phyloP scores from a whole-genome alignment of 2,888 invertebrate species.

The Odontocerum albicorne region DNA sequence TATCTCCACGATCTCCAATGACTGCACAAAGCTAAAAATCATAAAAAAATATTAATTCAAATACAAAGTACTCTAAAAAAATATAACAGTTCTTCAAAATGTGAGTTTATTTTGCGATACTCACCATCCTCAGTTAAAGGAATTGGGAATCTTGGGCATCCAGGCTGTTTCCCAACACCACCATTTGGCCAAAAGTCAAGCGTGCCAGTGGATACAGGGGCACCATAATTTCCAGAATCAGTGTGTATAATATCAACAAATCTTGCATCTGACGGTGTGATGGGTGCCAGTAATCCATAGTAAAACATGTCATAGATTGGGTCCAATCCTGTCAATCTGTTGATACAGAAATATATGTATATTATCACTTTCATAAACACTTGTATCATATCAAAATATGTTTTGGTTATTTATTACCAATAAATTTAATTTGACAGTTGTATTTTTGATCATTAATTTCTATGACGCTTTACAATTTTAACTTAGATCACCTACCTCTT shows the following conservation, averaged over 20 bases:
- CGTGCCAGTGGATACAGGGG: slow-evolving; percentile 59
- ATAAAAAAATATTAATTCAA: neutral
- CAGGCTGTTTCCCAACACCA: slow-evolving; percentile 61
- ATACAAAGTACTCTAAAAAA: no score
- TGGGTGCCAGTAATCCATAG: no score
- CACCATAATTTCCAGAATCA: slow-evolving; percentile 63
- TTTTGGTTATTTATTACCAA: no score
- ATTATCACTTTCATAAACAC: no score
- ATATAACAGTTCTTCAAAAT: no score
- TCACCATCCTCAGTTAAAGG: slow-evolving; percentile 57
- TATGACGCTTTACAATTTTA: no score
- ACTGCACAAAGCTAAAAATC: slow-evolving; percentile 58
- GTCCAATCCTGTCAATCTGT: slow-evolving; percentile 60
- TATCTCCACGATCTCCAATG: slow-evolving; percentile 65
- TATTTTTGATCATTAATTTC: no score
- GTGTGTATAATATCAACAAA: slow-evolving; percentile 72
- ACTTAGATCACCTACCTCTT: no score
- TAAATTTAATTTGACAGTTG: no score
- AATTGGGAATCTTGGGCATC: slow-evolving; percentile 57
- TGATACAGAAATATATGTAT: neutral
- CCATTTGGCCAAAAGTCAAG: slow-evolving; percentile 66
- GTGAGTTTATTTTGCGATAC: no score
- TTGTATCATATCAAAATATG: no score
- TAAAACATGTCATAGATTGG: slow-evolving; percentile 66
- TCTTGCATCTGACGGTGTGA: slow-evolving; percentile 57